phyloP scores from a whole-genome alignment of 2,888 invertebrate species.

The Synergus japonicus region DNA sequence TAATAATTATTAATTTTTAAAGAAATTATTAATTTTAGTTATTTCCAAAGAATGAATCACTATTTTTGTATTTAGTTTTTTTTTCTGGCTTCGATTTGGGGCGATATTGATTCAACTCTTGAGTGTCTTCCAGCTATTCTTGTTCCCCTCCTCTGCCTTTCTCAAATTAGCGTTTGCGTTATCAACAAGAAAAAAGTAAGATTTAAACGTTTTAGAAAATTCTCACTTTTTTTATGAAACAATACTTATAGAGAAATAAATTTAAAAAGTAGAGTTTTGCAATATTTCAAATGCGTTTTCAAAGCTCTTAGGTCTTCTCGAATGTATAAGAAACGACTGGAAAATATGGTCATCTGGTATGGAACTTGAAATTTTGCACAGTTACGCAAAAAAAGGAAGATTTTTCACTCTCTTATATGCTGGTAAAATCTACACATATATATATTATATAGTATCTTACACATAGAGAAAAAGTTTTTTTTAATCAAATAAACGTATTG shows the following conservation, averaged over 20 bases:
- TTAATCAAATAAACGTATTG: too few species aligned
- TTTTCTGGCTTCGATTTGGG: not conserved
- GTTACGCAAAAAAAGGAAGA: not conserved
- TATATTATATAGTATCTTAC: too few species aligned
- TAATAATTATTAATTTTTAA: not conserved
- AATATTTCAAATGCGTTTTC: not conserved
- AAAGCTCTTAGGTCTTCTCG: not conserved
- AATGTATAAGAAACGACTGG: not conserved
- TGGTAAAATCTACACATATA: not conserved
- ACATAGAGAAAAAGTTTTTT: too few species aligned
- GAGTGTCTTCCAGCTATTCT: conserved; percentile 7
- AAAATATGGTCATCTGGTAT: not conserved
- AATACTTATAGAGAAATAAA: not conserved
- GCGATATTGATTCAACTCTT: not conserved
- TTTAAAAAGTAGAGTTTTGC: not conserved
- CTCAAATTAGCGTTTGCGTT: not conserved
- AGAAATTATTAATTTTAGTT: not conserved
- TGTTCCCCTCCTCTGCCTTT: not conserved
- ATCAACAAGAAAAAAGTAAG: not conserved
- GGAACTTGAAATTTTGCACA: not conserved
- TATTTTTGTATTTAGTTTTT: conserved; percentile 8
- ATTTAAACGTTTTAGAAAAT: not conserved
- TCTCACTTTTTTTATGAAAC: not conserved
- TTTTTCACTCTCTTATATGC: conserved; percentile 6
- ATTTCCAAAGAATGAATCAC: not conserved